phyloP scores from a whole-genome alignment of 2,113 vertebrate species.

The Anguilla japonica region DNA sequence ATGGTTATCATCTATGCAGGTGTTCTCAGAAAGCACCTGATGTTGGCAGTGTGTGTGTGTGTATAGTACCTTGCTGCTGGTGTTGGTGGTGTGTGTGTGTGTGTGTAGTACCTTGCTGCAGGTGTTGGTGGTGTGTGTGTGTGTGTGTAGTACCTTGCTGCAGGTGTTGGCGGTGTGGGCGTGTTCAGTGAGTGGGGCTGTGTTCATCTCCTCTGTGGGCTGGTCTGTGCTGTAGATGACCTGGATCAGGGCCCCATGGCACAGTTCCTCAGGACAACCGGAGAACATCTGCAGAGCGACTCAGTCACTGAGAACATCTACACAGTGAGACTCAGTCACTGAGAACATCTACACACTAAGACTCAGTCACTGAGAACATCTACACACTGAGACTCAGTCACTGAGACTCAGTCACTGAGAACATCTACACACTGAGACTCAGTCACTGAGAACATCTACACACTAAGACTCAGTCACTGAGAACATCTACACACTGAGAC shows the following conservation, averaged over 20 bases:
- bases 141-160: slow-evolving; percentile 54
- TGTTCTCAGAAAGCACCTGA: too few relatives aligned
- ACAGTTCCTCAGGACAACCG: slow-evolving; percentile 43
- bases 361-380: background rate
- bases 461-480: background rate
- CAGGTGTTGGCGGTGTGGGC: slow-evolving; percentile 50
- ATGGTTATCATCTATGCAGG: too few relatives aligned
- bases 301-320: too few relatives aligned
- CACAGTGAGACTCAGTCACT: background rate
- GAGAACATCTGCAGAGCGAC: slow-evolving; percentile 60
- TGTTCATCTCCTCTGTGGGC: slow-evolving; percentile 52
- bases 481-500: background rate
- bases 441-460: background rate
- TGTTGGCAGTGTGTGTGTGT: too few relatives aligned
- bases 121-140: too few relatives aligned
- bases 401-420: slow-evolving; percentile 36
- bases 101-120: too few relatives aligned
- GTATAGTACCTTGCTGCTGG: too few relatives aligned
- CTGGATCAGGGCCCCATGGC: slow-evolving; percentile 69
- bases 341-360: background rate
- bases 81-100: too few relatives aligned
- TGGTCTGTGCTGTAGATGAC: slow-evolving; percentile 59
- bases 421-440: slow-evolving; percentile 44
- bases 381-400: background rate
- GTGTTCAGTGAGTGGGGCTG: slow-evolving; percentile 53